A percentile compares a stretch with the other conserved stretches of the same genome.
Conservation (phyloP, 1,140 invertebrate genomes). For the Acromyrmex heyeri region DNA sequence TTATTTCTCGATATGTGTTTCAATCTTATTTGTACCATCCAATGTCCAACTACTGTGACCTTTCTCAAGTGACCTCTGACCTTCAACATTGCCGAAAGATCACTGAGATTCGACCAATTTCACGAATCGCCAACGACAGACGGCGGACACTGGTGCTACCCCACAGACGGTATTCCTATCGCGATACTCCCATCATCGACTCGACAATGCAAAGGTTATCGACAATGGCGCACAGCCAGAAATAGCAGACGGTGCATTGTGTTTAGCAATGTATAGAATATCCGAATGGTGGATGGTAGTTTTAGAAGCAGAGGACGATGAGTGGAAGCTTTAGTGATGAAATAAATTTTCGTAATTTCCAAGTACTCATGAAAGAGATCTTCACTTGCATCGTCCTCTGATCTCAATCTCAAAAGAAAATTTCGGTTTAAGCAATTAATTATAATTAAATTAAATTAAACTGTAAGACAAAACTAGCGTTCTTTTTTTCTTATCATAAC, state of each 20-base stretch:
- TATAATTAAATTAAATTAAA: conserved; percentile 52
- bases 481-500: background rate
- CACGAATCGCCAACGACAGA: conserved; percentile 67
- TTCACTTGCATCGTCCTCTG: conserved; percentile 25
- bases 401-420: conserved; percentile 53
- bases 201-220: conserved; percentile 80
- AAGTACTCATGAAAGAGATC: background rate
- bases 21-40: conserved; percentile 1
- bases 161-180: conserved; percentile 72
- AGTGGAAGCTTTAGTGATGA: conserved; percentile 5
- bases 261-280: conserved; percentile 77
- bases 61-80: conserved; percentile 63
- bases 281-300: conserved; percentile 64
- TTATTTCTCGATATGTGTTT: conserved; percentile 52
- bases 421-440: conserved; percentile 57
- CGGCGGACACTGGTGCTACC: conserved; percentile 56
- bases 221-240: conserved; percentile 81
- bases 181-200: conserved; percentile 72
- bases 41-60: conserved; percentile 24
- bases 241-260: conserved; percentile 81
- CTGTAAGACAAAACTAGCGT: background rate
- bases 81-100: conserved; percentile 48
- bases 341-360: conserved; percentile 52
- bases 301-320: conserved; percentile 7
- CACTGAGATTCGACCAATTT: conserved; percentile 69